phyloP scores from a whole-genome alignment of 2,888 invertebrate genomes.

The Tinea trinotella region DNA sequence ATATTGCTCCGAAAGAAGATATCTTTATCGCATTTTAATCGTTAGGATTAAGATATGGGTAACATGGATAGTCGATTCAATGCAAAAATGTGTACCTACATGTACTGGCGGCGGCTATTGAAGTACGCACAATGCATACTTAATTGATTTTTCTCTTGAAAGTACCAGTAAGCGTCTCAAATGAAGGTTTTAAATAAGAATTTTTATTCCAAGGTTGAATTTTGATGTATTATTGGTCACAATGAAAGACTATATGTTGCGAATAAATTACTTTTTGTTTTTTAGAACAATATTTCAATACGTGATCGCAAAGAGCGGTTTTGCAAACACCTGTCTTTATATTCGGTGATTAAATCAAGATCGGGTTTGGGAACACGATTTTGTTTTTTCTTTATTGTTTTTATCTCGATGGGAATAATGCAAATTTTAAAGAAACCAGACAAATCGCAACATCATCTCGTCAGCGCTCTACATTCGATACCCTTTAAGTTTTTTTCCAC shows the following conservation, averaged over 20 bases:
- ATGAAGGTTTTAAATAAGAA: background rate
- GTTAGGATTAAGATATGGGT: background rate
- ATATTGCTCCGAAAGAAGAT: no score
- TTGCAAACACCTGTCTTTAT: constrained; percentile 7
- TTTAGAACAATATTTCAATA: background rate
- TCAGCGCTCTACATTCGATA: no score
- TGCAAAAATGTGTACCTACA: background rate
- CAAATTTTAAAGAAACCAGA: background rate
- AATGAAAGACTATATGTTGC: background rate
- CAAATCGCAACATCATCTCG: no score
- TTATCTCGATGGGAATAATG: background rate
- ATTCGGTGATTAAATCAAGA: background rate
- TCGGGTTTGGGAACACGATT: background rate
- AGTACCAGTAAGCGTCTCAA: background rate
- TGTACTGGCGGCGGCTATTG: background rate
- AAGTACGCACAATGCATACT: background rate
- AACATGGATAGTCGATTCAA: background rate
- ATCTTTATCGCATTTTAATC: background rate
- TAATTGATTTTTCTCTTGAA: background rate
- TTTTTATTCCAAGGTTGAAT: background rate
- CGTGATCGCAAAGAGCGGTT: constrained; percentile 2
- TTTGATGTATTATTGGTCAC: background rate
- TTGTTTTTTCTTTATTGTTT: background rate
- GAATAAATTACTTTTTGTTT: background rate
- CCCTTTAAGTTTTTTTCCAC: no score